These are phyloP conservation scores for Coreoperca whiteheadi DNA, from an alignment of 2,113 vertebrate genomes.

Conservation along the genomic window DNA sequence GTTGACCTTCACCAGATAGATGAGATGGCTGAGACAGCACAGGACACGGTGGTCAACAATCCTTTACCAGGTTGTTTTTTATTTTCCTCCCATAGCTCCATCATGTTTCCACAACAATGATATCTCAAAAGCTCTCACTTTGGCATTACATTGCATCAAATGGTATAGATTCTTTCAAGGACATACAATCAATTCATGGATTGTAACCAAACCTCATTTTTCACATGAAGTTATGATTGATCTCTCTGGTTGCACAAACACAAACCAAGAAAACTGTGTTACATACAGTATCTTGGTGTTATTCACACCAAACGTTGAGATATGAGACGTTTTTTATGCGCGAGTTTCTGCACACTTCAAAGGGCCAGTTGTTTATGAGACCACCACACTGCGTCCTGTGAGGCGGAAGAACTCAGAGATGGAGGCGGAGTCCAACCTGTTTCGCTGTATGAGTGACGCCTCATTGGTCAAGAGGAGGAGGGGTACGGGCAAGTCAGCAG, in stretches of 20 bases:
- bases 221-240: no score
- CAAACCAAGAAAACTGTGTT: background rate
- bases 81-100: background rate
- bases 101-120: background rate
- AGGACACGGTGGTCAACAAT: conserved; percentile 55
- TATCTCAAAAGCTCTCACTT: background rate
- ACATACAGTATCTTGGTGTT: no score
- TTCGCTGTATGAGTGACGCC: conserved; percentile 86
- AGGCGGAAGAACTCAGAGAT: conserved; percentile 67
- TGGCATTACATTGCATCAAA: background rate
- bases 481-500: conserved; percentile 65
- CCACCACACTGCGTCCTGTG: conserved; percentile 75
- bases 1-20: conserved; percentile 90
- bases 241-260: background rate
- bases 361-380: conserved; percentile 82
- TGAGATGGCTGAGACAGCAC: conserved; percentile 82
- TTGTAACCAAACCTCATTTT: background rate
- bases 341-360: background rate
- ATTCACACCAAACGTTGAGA: background rate
- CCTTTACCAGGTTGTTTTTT: conserved; percentile 64
- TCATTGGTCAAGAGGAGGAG: conserved; percentile 85
- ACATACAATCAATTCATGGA: no score
- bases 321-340: background rate
- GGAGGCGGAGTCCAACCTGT: conserved; percentile 84
- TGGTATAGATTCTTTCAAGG: background rate